These are phyloP conservation scores for Lagopus muta DNA, from an alignment of 2,113 vertebrate genomes.

Conservation along the genomic window DNA sequence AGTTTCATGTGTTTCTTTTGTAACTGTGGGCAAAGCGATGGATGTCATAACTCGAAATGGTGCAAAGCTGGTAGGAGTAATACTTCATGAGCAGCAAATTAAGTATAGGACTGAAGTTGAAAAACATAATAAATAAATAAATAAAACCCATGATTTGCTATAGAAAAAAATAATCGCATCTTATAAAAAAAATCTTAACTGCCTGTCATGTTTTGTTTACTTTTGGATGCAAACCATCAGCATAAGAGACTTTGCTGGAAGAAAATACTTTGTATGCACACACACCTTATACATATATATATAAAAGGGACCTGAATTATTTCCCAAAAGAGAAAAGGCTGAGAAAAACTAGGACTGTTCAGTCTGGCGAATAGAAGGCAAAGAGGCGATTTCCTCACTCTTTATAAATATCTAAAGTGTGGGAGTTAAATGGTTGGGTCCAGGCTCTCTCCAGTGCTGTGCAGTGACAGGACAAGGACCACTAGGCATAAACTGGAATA, in stretches of 20 bases:
- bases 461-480: no score
- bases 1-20: not conserved
- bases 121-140: not conserved
- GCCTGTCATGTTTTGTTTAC: not conserved
- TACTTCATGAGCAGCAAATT: not conserved
- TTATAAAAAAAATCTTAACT: not conserved
- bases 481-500: no score
- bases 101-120: not conserved
- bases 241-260: not conserved
- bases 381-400: no score
- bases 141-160: not conserved
- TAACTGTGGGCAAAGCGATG: not conserved
- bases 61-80: not conserved
- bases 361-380: no score
- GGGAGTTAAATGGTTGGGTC: no score
- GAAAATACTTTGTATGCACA: fast-evolving
- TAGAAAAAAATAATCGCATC: not conserved
- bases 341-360: no score
- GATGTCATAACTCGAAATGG: fast-evolving
- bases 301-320: no score
- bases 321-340: no score
- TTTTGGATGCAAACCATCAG: not conserved
- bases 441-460: no score
- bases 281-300: not conserved
- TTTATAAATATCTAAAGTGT: no score